Evolutionary conservation across 2,113 vertebrate genomes (phyloP).

Genomic region (Agelaius phoeniceus): DNA sequence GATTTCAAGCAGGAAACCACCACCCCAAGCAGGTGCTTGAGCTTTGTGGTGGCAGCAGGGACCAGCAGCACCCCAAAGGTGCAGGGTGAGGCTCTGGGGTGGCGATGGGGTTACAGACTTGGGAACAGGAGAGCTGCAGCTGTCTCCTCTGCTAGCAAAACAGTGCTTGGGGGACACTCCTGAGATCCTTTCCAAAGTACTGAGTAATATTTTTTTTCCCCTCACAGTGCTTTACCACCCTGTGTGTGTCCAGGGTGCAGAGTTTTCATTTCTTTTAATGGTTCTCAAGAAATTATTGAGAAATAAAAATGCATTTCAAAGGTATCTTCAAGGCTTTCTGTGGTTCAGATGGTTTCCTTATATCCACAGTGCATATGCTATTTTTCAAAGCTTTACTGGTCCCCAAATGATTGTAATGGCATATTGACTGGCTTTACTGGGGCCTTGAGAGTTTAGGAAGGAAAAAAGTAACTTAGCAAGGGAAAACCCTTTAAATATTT

Average conservation of each 20-base stretch:
- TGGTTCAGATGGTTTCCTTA: constrained; percentile 64
- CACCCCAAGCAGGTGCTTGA: fast-evolving
- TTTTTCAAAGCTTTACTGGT: constrained; percentile 71
- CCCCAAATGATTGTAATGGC: constrained; percentile 53
- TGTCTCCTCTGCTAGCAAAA: not conserved
- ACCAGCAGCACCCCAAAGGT: not conserved
- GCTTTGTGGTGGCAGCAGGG: not conserved
- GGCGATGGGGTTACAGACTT: fast-evolving
- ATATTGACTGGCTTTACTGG: constrained; percentile 58
- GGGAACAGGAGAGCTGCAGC: not conserved
- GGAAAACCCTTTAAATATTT: constrained; percentile 33
- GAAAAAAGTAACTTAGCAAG: constrained; percentile 37
- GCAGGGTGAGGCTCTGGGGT: not conserved
- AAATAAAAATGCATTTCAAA: constrained; percentile 60
- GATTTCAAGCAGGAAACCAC: not conserved
- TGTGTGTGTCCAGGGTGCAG: not conserved
- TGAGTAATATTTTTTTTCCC: fast-evolving
- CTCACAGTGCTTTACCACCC: not conserved
- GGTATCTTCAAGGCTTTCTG: constrained; percentile 36
- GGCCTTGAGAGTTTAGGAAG: constrained; percentile 36
- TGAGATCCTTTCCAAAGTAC: not conserved
- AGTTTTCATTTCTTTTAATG: constrained; percentile 48
- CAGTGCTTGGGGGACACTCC: not conserved
- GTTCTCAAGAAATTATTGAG: constrained; percentile 55
- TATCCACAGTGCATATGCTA: constrained; percentile 44